Percentiles rank a stretch among this genome's conserved stretches.
These are phyloP conservation scores for Ranitomeya variabilis DNA, from an alignment of 2,113 vertebrate genomes.

Conservation along the genomic window DNA sequence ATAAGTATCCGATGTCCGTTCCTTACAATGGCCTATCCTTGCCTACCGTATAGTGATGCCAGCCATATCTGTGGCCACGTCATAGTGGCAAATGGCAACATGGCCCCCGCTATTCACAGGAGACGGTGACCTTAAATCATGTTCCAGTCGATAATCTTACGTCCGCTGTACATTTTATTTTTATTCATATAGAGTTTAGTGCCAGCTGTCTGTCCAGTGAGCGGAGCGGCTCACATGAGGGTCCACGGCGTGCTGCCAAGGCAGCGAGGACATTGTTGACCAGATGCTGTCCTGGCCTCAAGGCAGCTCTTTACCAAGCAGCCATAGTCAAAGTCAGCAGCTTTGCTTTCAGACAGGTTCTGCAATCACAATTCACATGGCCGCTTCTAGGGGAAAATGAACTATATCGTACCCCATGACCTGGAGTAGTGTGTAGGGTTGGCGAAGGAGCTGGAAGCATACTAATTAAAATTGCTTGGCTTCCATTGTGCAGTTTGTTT, in stretches of 20 bases:
- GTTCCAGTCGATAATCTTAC: not conserved
- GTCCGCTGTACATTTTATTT: not conserved
- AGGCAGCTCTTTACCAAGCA: constrained; percentile 59
- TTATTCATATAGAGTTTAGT: not conserved
- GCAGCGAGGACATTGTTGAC: constrained; percentile 35
- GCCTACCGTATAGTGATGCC: no score
- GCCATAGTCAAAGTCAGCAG: constrained; percentile 48
- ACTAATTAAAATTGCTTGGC: no score
- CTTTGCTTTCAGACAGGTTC: not conserved
- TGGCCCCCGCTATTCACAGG: not conserved
- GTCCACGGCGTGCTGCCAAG: not conserved
- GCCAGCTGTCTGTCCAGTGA: constrained; percentile 62
- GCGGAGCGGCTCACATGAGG: constrained; percentile 50
- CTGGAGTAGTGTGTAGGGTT: no score
- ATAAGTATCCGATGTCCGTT: no score
- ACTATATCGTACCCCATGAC: no score
- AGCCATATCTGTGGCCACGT: no score
- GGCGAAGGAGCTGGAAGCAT: no score
- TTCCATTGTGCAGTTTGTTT: no score
- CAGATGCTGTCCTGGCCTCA: constrained; percentile 62
- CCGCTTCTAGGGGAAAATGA: no score
- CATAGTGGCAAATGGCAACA: not conserved
- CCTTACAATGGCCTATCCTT: no score
- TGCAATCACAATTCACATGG: not conserved
- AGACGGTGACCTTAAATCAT: not conserved